Evolutionary conservation across 2,888 invertebrate genomes (phyloP).

Genomic region (Pandemis corylana): DNA sequence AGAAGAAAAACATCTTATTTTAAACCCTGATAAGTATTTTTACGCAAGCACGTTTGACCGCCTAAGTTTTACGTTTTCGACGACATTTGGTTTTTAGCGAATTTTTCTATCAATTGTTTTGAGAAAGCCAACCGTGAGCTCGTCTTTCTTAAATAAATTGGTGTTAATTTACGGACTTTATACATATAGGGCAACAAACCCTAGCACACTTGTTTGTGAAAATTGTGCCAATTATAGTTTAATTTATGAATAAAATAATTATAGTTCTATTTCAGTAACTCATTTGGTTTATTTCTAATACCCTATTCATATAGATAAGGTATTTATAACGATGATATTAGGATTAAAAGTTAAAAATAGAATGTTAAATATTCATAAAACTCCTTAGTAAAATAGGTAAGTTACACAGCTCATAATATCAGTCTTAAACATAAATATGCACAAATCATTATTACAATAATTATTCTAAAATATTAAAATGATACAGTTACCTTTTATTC

Average conservation of each 20-base stretch:
- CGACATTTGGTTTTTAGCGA: conserved; percentile 18
- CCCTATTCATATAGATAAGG: conserved; percentile 33
- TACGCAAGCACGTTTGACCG: conserved; percentile 21
- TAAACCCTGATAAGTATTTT: conserved; percentile 21
- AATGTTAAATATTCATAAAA: conserved; percentile 22
- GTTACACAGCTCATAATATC: conserved; percentile 30
- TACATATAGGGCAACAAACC: neutral
- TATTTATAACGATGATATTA: conserved; percentile 22
- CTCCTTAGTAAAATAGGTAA: conserved; percentile 6
- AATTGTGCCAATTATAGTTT: conserved; percentile 38
- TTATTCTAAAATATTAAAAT: conserved; percentile 23
- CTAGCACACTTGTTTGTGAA: conserved; percentile 30
- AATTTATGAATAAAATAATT: conserved; percentile 28
- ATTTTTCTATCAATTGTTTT: conserved; percentile 69
- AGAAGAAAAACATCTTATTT: conserved; percentile 27
- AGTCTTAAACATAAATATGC: conserved; percentile 32
- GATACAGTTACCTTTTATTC: neutral
- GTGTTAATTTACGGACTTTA: conserved; percentile 17
- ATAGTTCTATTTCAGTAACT: conserved; percentile 30
- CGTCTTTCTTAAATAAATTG: conserved; percentile 81
- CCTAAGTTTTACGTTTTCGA: conserved; percentile 24
- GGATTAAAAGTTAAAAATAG: conserved; percentile 22
- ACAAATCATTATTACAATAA: conserved; percentile 11
- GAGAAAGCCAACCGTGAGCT: conserved; percentile 77
- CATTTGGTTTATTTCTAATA: conserved; percentile 28